Percentiles rank a stretch among this genome's conserved stretches.
phyloP scores from a whole-genome alignment of 2,797 vertebrate species.

The Liparis tanakae region DNA sequence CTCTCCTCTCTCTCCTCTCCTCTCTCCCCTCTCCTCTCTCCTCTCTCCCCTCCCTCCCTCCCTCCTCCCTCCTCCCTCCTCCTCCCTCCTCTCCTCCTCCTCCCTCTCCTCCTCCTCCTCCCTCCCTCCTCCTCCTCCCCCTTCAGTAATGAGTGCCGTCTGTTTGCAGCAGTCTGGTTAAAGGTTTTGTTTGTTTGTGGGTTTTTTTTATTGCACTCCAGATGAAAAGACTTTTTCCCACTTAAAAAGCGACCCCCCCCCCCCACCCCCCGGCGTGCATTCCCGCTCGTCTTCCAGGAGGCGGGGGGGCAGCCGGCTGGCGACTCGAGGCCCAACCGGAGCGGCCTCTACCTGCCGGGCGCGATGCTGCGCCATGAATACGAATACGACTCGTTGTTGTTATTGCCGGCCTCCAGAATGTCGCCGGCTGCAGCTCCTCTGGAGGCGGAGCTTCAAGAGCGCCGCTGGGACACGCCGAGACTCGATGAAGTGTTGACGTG shows the following conservation, averaged over 20 bases:
- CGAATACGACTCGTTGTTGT: slow-evolving; percentile 55
- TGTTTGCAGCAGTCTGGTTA: slow-evolving; percentile 19
- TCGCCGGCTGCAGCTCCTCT: slow-evolving; percentile 19
- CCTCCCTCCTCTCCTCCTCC: too few relatives aligned
- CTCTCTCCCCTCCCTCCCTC: too few relatives aligned
- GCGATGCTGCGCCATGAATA: slow-evolving; percentile 30
- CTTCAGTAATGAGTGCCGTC: slow-evolving; percentile 33
- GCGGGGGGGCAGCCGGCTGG: slow-evolving; percentile 45
- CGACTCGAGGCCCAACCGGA: slow-evolving; percentile 26
- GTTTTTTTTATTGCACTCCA: slow-evolving; percentile 9
- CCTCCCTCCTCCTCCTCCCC: too few relatives aligned
- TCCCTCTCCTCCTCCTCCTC: too few relatives aligned
- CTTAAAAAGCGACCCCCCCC: slow-evolving; percentile 28
- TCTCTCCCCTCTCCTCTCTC: too few relatives aligned
- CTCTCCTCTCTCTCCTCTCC: too few relatives aligned
- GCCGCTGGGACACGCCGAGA: slow-evolving; percentile 28
- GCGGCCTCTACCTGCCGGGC: slow-evolving; percentile 44
- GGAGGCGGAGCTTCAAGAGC: slow-evolving; percentile 22
- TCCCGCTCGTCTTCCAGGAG: slow-evolving; percentile 13
- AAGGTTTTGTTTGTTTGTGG: slow-evolving; percentile 42
- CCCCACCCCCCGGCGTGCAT: slow-evolving; percentile 10
- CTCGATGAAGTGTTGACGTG: slow-evolving; percentile 26
- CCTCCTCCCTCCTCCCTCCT: too few relatives aligned
- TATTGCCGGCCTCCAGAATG: background rate
- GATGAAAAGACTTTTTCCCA: slow-evolving; percentile 30